These are phyloP conservation scores for Dicyrtoma fusca DNA, from an alignment of 2,888 invertebrate species.

Conservation along the genomic window DNA sequence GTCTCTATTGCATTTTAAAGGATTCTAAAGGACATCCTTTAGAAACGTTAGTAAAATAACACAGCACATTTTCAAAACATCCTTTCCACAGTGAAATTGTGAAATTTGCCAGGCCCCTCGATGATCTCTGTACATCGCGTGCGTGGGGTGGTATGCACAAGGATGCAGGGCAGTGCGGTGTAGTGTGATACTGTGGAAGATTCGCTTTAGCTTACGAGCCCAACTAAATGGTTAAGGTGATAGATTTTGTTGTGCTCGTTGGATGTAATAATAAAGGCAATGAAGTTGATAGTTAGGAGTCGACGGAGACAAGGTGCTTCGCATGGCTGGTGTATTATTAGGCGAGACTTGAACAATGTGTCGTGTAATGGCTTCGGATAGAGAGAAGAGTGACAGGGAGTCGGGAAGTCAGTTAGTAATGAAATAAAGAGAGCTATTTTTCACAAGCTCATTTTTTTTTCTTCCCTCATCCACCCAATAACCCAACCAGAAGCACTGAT, in stretches of 20 bases:
- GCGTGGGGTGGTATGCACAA: too few species aligned
- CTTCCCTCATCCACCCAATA: background rate
- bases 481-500: too few species aligned
- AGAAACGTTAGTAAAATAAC: too few species aligned
- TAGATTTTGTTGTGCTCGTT: slow-evolving; percentile 18
- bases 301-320: background rate
- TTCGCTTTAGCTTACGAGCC: too few species aligned
- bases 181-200: too few species aligned
- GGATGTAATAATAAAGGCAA: slow-evolving; percentile 25
- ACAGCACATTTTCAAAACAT: too few species aligned
- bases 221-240: slow-evolving; percentile 14
- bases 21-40: too few species aligned
- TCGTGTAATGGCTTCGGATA: slow-evolving; percentile 10
- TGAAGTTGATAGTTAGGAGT: slow-evolving; percentile 19
- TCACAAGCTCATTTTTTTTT: slow-evolving; percentile 31
- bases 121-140: too few species aligned
- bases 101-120: too few species aligned
- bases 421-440: slow-evolving; percentile 40
- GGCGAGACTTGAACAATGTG: slow-evolving; percentile 18
- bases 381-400: slow-evolving; percentile 16
- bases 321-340: slow-evolving; percentile 8
- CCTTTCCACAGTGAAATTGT: too few species aligned
- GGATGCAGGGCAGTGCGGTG: too few species aligned
- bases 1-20: too few species aligned
- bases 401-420: slow-evolving; percentile 28